A percentile compares a stretch with the other conserved stretches of the same genome.
Evolutionary conservation across 2,113 vertebrate species (phyloP).

Genomic region (Ailurus styani): DNA sequence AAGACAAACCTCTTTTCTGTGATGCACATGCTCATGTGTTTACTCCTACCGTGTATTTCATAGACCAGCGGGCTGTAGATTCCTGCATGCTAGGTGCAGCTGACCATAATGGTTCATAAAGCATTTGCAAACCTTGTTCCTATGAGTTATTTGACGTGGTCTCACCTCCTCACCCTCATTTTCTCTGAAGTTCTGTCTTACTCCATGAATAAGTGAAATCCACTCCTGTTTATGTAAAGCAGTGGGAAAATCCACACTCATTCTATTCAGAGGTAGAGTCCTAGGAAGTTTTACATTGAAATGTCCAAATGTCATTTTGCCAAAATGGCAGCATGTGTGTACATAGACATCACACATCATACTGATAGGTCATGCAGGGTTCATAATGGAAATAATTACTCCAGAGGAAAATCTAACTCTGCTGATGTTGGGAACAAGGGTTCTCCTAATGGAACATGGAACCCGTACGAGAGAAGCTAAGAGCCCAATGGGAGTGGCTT

Average conservation of each 20-base stretch:
- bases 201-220: background rate
- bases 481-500: background rate
- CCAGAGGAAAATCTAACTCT: background rate
- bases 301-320: background rate
- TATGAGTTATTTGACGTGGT: fast-evolving
- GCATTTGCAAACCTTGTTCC: background rate
- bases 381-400: background rate
- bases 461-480: background rate
- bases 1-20: too few species aligned
- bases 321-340: background rate
- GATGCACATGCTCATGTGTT: background rate
- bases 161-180: background rate
- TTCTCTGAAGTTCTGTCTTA: background rate
- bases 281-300: too few species aligned
- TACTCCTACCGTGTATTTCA: fast-evolving
- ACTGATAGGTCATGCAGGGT: fast-evolving
- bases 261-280: background rate
- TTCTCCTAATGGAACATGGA: background rate
- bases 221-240: background rate
- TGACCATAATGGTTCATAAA: background rate
- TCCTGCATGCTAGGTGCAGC: fast-evolving
- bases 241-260: background rate
- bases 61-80: background rate
- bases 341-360: fast-evolving
- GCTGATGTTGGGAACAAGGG: too few species aligned